A percentile compares a stretch with the other conserved stretches of the same genome.
Conservation (phyloP, 1,140 invertebrate genomes). For the Bombus terrestris region DNA sequence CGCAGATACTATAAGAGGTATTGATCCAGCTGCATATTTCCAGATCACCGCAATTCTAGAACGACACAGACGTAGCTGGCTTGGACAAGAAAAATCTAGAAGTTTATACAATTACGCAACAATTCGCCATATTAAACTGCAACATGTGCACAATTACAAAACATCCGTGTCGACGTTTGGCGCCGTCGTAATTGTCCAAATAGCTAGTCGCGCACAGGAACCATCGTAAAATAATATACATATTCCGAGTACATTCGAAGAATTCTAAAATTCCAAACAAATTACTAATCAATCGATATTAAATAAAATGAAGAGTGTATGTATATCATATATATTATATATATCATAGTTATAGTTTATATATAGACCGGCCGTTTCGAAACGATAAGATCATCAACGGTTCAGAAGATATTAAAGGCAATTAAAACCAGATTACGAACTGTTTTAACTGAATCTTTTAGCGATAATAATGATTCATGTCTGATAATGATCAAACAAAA, state of each 20-base stretch:
- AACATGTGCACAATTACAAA: not conserved
- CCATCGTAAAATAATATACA: not conserved
- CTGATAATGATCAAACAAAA: not conserved
- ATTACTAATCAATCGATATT: not conserved
- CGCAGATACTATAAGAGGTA: conserved; percentile 1
- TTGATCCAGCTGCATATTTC: not conserved
- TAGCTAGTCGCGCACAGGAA: not conserved
- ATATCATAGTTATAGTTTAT: no score
- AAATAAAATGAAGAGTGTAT: not conserved
- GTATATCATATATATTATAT: not conserved
- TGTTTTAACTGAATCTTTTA: not conserved
- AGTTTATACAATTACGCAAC: not conserved
- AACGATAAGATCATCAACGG: not conserved
- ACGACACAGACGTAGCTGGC: not conserved
- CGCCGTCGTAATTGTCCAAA: not conserved
- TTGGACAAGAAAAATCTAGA: conserved; percentile 7
- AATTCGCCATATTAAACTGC: not conserved
- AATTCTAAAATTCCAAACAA: not conserved
- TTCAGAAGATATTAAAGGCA: not conserved
- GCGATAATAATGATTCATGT: not conserved
- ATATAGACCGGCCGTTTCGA: not conserved
- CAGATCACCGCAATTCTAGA: not conserved
- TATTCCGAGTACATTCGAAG: not conserved
- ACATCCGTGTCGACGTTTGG: not conserved
- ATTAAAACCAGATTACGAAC: not conserved